Evolutionary conservation across 2,797 vertebrate species (phyloP), one percentile per base, ranked within the genome.

Genomic region (Ibycter americanus): DNA sequence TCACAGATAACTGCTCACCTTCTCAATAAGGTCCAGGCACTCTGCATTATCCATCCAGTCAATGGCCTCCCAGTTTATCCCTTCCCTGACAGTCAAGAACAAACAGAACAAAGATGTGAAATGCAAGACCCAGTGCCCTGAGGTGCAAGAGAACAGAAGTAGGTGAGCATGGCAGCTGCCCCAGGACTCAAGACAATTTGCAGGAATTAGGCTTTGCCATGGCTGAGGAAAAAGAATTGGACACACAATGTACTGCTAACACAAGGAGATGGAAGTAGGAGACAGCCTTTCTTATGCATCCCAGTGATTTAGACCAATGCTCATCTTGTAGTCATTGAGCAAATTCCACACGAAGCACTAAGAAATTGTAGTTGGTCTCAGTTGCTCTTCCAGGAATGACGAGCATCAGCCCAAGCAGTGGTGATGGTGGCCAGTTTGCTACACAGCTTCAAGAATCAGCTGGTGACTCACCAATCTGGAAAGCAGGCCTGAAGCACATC

Each of bases 21-120:
- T 99, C 96, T 99, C 99, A 47, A 99, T 99, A 27, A 99, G 99
- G 96, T 99, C 99, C 78, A 99, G 97, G 95, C 99, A 99, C 89
- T 99, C 99, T 47, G 99, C 99, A 20, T 99, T 99, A 97, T 99
- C 99, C 99, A 99, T 99, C 99, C 99, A 99, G 97, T 99, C 99
- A 83, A 99, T 99, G 40, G 99, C 99, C 77, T 99, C 99, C 99
- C 99, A 99, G 96, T 98, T 98, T 92, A 99, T 99, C 38, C 99
- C 99, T 97, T 99, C 99, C 96, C 99, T 99, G 96, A 40, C 4
- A 81, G 72, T 63, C 31, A 96, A 90, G 70, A 87, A 94, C 44
- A 95, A 90, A 88, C 29, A 95, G 46, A 92, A 91, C 8, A 86
- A 88, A 85, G 21, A 65, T 40, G 36, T 87, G 58, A 97, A 93